Percentiles rank a stretch among this genome's conserved stretches.
phyloP scores from a whole-genome alignment of 1,140 invertebrate genomes.

The Eurosta solidaginis region DNA sequence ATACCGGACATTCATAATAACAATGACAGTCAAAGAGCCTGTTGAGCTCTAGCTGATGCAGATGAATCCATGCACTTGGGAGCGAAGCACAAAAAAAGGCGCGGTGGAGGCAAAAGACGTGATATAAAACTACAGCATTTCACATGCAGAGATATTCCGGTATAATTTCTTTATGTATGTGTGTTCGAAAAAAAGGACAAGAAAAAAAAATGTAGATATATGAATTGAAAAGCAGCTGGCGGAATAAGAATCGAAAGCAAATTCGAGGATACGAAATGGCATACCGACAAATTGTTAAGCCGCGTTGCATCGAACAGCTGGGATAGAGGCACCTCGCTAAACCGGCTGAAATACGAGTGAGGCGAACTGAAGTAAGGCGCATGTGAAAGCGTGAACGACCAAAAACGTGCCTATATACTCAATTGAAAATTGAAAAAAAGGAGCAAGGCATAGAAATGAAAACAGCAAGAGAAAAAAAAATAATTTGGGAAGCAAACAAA shows the following conservation, averaged over 20 bases:
- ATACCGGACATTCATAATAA: not conserved
- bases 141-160: not conserved
- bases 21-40: not conserved
- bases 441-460: not conserved
- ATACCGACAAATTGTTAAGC: conserved; percentile 3
- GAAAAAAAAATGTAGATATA: not conserved
- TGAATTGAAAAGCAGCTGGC: conserved; percentile 5
- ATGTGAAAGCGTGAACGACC: not conserved
- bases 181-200: not conserved
- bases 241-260: conserved; percentile 4
- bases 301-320: conserved; percentile 16
- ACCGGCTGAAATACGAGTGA: not conserved
- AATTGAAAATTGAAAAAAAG: not conserved
- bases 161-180: not conserved
- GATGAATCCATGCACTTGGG: conserved; percentile 14
- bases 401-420: not conserved
- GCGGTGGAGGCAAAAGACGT: not conserved
- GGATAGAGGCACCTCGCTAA: not conserved
- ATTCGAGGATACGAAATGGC: not conserved
- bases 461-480: not conserved
- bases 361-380: not conserved
- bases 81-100: not conserved
- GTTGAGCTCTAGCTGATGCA: not conserved
- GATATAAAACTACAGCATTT: not conserved
- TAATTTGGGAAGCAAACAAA: not conserved